phyloP scores from a whole-genome alignment of 2,797 vertebrate species.

The Xerus rutilus region DNA sequence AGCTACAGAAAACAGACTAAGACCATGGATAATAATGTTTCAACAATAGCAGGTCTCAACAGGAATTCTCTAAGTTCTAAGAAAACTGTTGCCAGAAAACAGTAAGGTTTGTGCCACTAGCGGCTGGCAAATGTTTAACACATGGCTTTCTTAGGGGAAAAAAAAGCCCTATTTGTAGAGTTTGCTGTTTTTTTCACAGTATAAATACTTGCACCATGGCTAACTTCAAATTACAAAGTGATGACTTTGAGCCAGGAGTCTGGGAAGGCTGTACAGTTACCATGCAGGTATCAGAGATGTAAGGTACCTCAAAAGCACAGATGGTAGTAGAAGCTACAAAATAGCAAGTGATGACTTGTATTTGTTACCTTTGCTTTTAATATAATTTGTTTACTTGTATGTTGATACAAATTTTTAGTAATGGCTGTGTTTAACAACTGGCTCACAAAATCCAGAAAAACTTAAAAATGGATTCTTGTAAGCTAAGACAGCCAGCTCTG shows the following conservation, averaged over 20 bases:
- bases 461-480: not conserved
- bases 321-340: not conserved
- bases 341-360: not conserved
- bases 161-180: not conserved
- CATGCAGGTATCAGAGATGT: accelerated
- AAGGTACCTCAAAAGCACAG: not conserved
- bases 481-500: not conserved
- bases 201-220: not conserved
- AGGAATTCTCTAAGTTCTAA: not conserved
- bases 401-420: not conserved
- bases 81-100: not conserved
- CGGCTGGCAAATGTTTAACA: not conserved
- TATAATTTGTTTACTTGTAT: conserved; percentile 46
- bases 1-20: not conserved
- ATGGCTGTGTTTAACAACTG: not conserved
- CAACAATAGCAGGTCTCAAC: not conserved
- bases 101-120: not conserved
- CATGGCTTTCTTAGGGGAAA: not conserved
- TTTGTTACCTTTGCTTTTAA: conserved; percentile 2
- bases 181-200: not conserved
- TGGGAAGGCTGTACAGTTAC: not conserved
- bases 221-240: not conserved
- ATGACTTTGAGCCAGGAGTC: not conserved
- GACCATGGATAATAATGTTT: not conserved
- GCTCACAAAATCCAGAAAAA: conserved; percentile 13